These are phyloP conservation scores for Rallus limicola DNA, from an alignment of 2,113 vertebrate genomes.

Conservation along the genomic window DNA sequence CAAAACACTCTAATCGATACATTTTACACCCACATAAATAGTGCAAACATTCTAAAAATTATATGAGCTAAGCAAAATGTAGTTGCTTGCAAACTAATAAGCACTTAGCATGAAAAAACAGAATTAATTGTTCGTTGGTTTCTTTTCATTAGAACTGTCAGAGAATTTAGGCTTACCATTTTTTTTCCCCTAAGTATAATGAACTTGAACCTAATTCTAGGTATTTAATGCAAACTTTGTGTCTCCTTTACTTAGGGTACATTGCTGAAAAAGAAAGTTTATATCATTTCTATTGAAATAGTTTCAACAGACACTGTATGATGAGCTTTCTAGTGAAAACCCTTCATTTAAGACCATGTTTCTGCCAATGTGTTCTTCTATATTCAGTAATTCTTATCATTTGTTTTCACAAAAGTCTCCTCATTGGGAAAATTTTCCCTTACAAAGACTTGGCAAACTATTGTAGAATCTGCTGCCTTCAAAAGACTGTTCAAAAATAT, in stretches of 20 bases:
- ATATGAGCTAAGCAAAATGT: neutral
- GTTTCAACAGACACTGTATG: neutral
- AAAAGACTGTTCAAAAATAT: neutral
- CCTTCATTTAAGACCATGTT: neutral
- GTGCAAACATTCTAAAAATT: neutral
- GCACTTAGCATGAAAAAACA: neutral
- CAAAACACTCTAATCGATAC: neutral
- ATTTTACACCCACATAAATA: neutral
- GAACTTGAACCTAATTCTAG: neutral
- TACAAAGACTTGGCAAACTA: neutral
- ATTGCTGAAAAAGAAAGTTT: neutral
- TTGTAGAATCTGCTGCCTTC: neutral
- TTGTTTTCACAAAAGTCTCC: neutral
- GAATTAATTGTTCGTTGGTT: neutral
- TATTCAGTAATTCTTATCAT: neutral
- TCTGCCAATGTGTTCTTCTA: neutral
- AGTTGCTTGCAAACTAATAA: neutral
- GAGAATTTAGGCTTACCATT: neutral
- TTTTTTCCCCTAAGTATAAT: neutral
- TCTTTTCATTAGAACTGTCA: neutral
- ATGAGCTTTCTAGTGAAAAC: neutral
- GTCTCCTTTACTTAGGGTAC: neutral
- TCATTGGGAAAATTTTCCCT: neutral
- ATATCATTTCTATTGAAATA: neutral
- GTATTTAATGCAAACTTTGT: neutral